A percentile compares a stretch with the other conserved stretches of the same genome.
Evolutionary conservation across 2,797 vertebrate genomes (phyloP).

Genomic region (Mycteria americana): DNA sequence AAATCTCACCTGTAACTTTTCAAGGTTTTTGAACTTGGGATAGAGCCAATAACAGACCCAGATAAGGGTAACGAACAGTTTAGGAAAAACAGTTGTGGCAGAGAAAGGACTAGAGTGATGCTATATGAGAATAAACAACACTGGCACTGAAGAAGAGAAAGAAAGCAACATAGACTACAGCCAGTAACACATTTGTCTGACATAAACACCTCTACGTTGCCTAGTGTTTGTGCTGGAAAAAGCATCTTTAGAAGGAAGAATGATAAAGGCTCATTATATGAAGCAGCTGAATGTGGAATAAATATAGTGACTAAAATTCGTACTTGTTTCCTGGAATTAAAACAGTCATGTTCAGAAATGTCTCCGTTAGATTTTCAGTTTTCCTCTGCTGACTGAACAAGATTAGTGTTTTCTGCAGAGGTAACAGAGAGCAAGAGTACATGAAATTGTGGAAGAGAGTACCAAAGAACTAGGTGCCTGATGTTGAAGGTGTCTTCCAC

Average conservation of each 20-base stretch:
- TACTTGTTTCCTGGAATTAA: not conserved
- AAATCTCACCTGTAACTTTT: not conserved
- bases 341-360: no score
- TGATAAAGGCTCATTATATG: not conserved
- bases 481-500: not conserved
- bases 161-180: not conserved
- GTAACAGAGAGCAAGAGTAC: not conserved
- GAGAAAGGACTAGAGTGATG: not conserved
- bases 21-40: not conserved
- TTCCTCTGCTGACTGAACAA: not conserved
- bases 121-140: not conserved
- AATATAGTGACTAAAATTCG: not conserved
- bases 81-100: not conserved
- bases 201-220: not conserved
- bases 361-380: not conserved
- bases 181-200: not conserved
- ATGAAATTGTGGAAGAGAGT: not conserved
- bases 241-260: not conserved
- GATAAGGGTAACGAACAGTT: not conserved
- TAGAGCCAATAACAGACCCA: not conserved
- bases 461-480: not conserved
- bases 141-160: not conserved
- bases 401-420: not conserved
- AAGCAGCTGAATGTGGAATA: not conserved
- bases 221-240: not conserved